Base-by-base conservation (phyloP, 2,888 invertebrate species). In the Epistrophe eligans region DNA sequence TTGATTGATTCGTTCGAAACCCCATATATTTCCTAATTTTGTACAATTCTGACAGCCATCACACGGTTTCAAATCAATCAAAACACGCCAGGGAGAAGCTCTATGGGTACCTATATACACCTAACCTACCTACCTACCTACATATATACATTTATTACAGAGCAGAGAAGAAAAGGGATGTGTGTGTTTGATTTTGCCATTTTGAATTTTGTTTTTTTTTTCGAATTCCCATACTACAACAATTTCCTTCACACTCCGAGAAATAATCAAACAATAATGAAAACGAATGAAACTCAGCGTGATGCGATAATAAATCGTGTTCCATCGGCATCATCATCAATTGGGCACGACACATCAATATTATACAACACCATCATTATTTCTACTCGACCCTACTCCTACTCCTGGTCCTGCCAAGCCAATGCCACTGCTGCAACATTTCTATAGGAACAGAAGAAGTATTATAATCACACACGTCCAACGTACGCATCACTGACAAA, bases 271-370 rank as follows among this genome's bases (percentile, higher is more conserved):
- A 38, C 40, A 70, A 35, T 28, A 70, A 55, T 32, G n/a, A 64
- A 64, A 64, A 64, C 45, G 28, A 64, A 64, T 45, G 45, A 19
- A 66, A 66, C 35, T 57, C 40, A 57, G 72, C 43, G 67, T 67
- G n/a, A n/a, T n/a, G 32, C 73, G 45, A 81, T 74, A 43, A 70
- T 48, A 64, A 32, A 40, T 48, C 64, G 64, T 55, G 45, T 57
- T 79, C 66, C 66, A 79, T 64, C 62, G 50, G 50, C 82, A 70
- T 67, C 60, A 72, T 73, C 77, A 77, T 77, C 72, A 83, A 83
- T 79, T 79, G 79, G 70, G 73, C 79, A 79, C 77, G 77, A 83
- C 77, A 66, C 83, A 83, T 83, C 83, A 83, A 74, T 83, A 50
- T 67, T 67, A 48, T 50, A 74, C 55, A 40, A 40, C 55, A 38